phyloP scores from a whole-genome alignment of 2,888 invertebrate genomes.

The Drosophila cyrtoloma region DNA sequence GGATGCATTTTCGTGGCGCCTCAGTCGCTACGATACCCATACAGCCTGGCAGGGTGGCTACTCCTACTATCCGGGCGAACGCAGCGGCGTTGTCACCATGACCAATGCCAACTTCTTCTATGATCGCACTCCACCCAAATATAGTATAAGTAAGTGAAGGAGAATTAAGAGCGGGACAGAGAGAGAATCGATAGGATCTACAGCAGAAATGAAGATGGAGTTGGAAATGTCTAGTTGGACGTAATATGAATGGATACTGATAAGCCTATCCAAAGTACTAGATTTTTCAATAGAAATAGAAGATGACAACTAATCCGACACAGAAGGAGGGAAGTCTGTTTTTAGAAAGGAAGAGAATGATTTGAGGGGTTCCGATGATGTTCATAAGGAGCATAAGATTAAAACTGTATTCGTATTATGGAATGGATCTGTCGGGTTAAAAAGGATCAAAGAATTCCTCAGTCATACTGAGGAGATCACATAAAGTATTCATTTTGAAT shows the following conservation, averaged over 20 bases:
- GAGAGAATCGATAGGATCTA: not conserved
- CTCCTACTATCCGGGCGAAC: slow-evolving; percentile 80
- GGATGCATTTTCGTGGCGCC: slow-evolving; percentile 87
- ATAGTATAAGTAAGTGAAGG: slow-evolving; percentile 41
- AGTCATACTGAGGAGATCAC: not conserved
- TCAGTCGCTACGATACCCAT: slow-evolving; percentile 87
- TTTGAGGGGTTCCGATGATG: not conserved
- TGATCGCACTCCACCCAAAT: slow-evolving; percentile 71
- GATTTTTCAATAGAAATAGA: not conserved
- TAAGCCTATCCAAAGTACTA: not conserved
- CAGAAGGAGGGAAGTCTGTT: not conserved
- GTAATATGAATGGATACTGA: not conserved
- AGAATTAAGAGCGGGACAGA: slow-evolving; percentile 11
- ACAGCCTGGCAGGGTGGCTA: slow-evolving; percentile 84
- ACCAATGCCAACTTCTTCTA: slow-evolving; percentile 84
- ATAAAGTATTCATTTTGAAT: not conserved
- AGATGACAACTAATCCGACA: not conserved
- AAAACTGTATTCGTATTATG: not conserved
- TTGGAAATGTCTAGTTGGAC: not conserved
- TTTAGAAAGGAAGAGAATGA: not conserved
- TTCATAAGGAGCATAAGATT: not conserved
- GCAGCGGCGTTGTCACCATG: slow-evolving; percentile 81
- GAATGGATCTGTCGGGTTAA: not conserved
- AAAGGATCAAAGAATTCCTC: not conserved
- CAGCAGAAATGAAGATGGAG: not conserved